Conservation (phyloP, 2,797 vertebrate species). For the Morelia viridis region DNA sequence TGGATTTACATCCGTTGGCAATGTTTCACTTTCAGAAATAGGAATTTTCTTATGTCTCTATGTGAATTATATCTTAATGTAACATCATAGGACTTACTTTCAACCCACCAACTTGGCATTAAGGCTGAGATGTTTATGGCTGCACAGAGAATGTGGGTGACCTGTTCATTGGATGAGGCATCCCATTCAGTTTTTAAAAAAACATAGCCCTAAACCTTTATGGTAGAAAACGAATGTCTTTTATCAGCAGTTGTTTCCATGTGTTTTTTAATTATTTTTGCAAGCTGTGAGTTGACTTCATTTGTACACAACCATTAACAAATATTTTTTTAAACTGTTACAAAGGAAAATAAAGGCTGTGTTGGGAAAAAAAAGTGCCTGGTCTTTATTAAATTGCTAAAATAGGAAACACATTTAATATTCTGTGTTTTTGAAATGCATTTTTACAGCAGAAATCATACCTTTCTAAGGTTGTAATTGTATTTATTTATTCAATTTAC, state of each 20-base stretch:
- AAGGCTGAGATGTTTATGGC: background rate
- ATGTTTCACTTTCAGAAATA: slow-evolving; percentile 53
- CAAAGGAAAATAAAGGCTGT: slow-evolving; percentile 69
- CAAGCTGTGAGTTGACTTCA: slow-evolving; percentile 67
- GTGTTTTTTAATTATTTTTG: slow-evolving; percentile 57
- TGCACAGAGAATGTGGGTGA: slow-evolving; percentile 2
- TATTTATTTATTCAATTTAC: background rate
- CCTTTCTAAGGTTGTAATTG: background rate
- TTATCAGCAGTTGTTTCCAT: slow-evolving; percentile 46
- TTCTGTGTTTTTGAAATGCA: background rate
- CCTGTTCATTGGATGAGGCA: background rate
- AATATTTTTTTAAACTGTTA: slow-evolving; percentile 67
- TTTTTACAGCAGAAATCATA: background rate
- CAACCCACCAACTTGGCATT: background rate
- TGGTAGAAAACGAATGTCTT: slow-evolving; percentile 35
- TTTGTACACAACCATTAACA: slow-evolving; percentile 61
- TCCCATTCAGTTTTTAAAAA: slow-evolving; percentile 19
- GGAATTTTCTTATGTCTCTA: slow-evolving; percentile 52
- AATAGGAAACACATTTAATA: background rate
- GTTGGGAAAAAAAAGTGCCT: slow-evolving; percentile 44
- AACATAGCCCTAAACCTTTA: slow-evolving; percentile 32
- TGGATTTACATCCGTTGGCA: slow-evolving; percentile 56
- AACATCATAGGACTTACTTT: slow-evolving; percentile 62
- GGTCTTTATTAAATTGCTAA: background rate
- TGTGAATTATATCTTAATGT: slow-evolving; percentile 64